These are phyloP conservation scores for Actinopyga echinites DNA, from an alignment of 53 echinoderm and acorn worm species.

Conservation along the genomic window DNA sequence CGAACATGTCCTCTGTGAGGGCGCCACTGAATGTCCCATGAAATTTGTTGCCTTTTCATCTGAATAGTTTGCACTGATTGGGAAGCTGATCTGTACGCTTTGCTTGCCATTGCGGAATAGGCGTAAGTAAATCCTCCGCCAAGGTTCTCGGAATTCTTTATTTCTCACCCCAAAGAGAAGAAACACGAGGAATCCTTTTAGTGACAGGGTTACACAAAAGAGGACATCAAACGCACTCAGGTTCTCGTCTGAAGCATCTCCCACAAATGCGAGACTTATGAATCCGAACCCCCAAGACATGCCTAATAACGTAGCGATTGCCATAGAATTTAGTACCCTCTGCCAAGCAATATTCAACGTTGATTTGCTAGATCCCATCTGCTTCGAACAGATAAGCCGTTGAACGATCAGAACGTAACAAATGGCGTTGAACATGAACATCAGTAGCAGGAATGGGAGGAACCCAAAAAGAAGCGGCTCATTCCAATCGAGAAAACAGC, in stretches of 20 bases:
- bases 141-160: conserved; percentile 3
- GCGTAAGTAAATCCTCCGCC: background rate
- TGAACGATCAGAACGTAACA: conserved; percentile 11
- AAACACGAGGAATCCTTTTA: conserved; percentile 4
- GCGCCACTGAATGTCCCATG: background rate
- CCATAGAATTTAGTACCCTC: background rate
- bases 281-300: conserved; percentile 31
- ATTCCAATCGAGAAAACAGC: conserved; percentile 59
- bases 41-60: conserved; percentile 7
- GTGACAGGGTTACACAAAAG: conserved; percentile 9
- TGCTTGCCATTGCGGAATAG: conserved; percentile 1
- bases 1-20: background rate
- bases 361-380: conserved; percentile 15
- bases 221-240: background rate
- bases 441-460: conserved; percentile 49
- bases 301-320: background rate
- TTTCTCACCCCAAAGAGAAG: conserved; percentile 22
- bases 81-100: background rate
- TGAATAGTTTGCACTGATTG: background rate
- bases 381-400: conserved; percentile 9
- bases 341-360: background rate
- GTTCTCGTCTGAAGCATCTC: background rate
- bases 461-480: conserved; percentile 55
- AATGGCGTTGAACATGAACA: conserved; percentile 52
- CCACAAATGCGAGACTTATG: background rate